Evolutionary conservation across 2,113 vertebrate species (phyloP).

Genomic region (Macroglossus sobrinus): DNA sequence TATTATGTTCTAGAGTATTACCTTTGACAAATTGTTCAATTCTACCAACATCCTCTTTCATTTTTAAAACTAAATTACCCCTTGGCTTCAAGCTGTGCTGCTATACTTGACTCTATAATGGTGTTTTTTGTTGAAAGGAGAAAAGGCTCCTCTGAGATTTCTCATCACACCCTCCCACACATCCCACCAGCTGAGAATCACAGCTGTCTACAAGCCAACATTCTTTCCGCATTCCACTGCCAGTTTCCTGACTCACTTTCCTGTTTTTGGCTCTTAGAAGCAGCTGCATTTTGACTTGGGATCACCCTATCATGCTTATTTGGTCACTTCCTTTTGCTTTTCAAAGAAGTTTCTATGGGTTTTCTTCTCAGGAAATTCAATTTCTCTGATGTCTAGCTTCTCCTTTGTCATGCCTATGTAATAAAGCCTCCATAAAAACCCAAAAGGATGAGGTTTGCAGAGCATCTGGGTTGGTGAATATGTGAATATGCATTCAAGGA

Average conservation of each 20-base stretch:
- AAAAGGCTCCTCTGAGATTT: not conserved
- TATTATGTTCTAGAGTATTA: not conserved
- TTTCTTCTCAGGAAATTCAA: not conserved
- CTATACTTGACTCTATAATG: not conserved
- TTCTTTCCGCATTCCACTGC: not conserved
- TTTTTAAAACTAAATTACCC: not conserved
- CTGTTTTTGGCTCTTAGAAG: not conserved
- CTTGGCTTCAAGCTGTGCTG: not conserved
- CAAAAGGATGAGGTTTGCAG: not conserved
- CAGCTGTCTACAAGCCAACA: not conserved
- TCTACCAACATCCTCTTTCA: not conserved
- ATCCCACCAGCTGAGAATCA: not conserved
- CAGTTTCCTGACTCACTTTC: not conserved
- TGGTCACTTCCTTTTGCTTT: not conserved
- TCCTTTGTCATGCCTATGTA: not conserved
- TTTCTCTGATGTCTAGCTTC: not conserved
- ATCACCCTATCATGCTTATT: not conserved
- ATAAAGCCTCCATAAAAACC: not conserved
- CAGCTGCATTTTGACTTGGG: not conserved
- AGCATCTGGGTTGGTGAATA: not conserved
- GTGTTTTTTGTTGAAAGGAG: not conserved
- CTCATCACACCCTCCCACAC: not conserved
- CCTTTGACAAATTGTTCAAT: not conserved
- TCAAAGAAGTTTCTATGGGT: not conserved
- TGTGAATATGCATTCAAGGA: not conserved